These are phyloP conservation scores for Alethe castanea DNA, from an alignment of 2,113 vertebrate genomes.

Conservation along the genomic window DNA sequence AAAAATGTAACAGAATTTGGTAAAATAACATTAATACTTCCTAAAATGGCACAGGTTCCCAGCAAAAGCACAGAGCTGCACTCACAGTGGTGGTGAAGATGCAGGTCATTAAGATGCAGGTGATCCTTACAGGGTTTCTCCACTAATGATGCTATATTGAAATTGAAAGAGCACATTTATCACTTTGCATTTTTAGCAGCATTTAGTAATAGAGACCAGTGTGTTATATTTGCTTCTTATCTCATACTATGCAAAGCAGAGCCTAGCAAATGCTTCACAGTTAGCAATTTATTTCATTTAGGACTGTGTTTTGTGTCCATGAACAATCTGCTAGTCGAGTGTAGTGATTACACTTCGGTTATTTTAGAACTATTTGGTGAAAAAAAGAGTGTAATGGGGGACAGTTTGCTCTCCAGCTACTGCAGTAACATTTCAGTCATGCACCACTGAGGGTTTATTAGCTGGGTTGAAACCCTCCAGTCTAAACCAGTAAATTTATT, in stretches of 20 bases:
- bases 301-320: neutral
- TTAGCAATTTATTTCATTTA: slow-evolving; percentile 5
- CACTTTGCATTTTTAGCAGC: neutral
- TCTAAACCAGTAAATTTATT: neutral
- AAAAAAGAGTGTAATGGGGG: neutral
- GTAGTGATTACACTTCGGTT: neutral
- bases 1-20: neutral
- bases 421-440: neutral
- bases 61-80: neutral
- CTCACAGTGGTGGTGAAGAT: neutral
- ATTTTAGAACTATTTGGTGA: neutral
- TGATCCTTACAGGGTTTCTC: neutral
- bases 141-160: neutral
- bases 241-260: neutral
- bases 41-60: neutral
- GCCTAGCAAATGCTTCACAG: neutral
- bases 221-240: neutral
- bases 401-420: neutral
- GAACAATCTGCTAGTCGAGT: neutral
- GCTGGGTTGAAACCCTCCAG: neutral
- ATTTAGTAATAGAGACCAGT: neutral
- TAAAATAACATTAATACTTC: neutral
- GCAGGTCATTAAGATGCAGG: neutral
- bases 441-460: neutral
- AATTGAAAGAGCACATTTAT: neutral